A percentile compares a stretch with the other conserved stretches of the same genome.
These are phyloP conservation scores for Squalus acanthias DNA, from an alignment of 2,797 vertebrate genomes.

Conservation along the genomic window DNA sequence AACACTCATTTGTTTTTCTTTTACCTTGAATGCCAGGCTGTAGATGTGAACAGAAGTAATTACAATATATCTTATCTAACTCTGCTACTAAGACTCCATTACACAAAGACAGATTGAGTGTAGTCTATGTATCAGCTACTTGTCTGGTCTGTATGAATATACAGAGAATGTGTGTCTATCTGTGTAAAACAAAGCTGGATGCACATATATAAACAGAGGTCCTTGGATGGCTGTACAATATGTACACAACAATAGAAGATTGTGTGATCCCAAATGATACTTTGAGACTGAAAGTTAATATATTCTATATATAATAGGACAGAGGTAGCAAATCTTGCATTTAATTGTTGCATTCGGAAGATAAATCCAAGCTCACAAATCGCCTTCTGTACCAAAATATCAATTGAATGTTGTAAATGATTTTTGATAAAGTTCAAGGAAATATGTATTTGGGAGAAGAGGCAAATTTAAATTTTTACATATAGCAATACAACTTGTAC, in stretches of 20 bases:
- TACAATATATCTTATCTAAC: neutral
- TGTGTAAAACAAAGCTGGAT: neutral
- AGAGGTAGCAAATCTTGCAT: neutral
- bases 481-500: neutral
- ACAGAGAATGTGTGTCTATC: neutral
- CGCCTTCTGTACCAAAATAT: neutral
- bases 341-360: neutral
- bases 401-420: neutral
- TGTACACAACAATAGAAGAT: neutral
- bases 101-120: neutral
- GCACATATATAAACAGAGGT: neutral
- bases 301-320: neutral
- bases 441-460: neutral
- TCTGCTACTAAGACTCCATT: neutral
- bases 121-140: neutral
- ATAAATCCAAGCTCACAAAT: neutral
- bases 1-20: neutral
- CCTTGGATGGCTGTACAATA: neutral
- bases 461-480: neutral
- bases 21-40: neutral
- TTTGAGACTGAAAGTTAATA: neutral
- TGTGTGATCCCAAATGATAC: neutral
- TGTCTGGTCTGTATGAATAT: neutral
- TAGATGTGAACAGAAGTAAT: neutral
- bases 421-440: neutral